Evolutionary conservation across 1,140 invertebrate genomes (phyloP).

Genomic region (Oryzaephilus surinamensis): DNA sequence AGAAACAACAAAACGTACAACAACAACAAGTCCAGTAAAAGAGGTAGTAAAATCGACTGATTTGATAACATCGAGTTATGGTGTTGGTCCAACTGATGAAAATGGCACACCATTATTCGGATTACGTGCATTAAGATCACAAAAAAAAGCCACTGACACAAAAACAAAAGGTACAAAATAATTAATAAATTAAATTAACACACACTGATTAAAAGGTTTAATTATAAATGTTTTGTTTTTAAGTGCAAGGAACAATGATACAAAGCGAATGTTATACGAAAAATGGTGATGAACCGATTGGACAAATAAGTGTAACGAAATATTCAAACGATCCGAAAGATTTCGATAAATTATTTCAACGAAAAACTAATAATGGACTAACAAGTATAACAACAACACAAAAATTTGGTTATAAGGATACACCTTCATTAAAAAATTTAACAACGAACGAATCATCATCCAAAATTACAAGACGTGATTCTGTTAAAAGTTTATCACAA

Average conservation of each 20-base stretch:
- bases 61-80: constrained; percentile 68
- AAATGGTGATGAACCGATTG: constrained; percentile 52
- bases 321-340: constrained; percentile 53
- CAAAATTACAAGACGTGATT: constrained; percentile 50
- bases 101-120: constrained; percentile 67
- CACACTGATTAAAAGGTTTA: neutral
- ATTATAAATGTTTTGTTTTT: constrained; percentile 15
- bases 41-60: constrained; percentile 38
- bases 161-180: constrained; percentile 37
- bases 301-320: constrained; percentile 51
- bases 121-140: constrained; percentile 56
- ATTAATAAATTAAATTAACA: neutral
- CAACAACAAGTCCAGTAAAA: constrained; percentile 20
- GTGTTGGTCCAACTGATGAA: constrained; percentile 67
- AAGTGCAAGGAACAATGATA: constrained; percentile 55
- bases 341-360: constrained; percentile 37
- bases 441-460: constrained; percentile 7
- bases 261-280: constrained; percentile 53
- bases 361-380: constrained; percentile 21
- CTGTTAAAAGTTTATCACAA: constrained; percentile 59
- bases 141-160: constrained; percentile 39
- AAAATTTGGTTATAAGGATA: constrained; percentile 39
- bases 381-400: constrained; percentile 32
- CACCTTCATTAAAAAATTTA: constrained; percentile 24
- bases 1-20: constrained; percentile 3